Conservation (phyloP, 2,797 vertebrate genomes). For the Babyrousa celebensis region DNA sequence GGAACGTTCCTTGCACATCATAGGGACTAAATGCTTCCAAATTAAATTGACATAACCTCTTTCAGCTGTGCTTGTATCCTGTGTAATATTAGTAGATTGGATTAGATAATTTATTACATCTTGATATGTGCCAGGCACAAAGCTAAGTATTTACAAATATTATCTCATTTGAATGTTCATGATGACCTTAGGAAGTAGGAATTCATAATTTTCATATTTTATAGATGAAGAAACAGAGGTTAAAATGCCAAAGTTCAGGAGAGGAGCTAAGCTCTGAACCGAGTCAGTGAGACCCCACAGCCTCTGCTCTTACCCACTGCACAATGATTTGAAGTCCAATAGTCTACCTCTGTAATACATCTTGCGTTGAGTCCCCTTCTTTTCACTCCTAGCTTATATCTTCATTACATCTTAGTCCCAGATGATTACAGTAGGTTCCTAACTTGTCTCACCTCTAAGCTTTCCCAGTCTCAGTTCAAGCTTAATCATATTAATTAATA, state of each 20-base stretch:
- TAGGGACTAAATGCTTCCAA: not conserved
- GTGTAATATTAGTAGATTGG: not conserved
- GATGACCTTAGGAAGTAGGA: not conserved
- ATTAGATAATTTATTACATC: not conserved
- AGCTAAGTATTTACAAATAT: constrained; percentile 3
- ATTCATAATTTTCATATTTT: not conserved
- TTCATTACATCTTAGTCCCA: not conserved
- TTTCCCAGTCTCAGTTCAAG: constrained; percentile 2
- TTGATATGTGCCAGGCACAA: not conserved
- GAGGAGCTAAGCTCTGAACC: not conserved
- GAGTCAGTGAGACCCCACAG: not conserved
- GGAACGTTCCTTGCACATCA: not conserved
- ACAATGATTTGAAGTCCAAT: not conserved
- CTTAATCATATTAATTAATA: not conserved
- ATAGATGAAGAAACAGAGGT: not conserved
- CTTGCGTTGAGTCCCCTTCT: not conserved
- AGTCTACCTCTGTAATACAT: not conserved
- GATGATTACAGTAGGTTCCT: not conserved
- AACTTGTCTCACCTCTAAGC: not conserved
- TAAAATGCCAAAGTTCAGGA: not conserved
- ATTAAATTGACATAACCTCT: not conserved
- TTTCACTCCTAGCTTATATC: not conserved
- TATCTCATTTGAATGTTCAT: constrained; percentile 21
- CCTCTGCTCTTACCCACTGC: not conserved
- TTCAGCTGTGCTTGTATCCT: not conserved